Base-by-base conservation (phyloP, 2,113 vertebrate genomes). In the Sinocyclocheilus anshuiensis region DNA sequence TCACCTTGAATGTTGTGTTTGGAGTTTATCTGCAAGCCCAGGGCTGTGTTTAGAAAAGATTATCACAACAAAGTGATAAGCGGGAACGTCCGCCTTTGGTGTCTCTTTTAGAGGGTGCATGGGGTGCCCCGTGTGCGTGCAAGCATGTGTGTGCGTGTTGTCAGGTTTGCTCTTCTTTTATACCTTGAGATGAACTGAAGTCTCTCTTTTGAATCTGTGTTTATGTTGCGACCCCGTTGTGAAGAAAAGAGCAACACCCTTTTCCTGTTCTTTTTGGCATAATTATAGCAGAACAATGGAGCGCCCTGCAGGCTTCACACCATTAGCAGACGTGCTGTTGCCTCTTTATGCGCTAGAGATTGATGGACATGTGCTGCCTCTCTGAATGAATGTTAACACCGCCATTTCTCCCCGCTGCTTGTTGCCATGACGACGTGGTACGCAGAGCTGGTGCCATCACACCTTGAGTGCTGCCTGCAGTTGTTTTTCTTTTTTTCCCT, bases 361-460 rank as follows among this genome's bases (percentile, higher is more conserved):
- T 96, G 96, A 96, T 96, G 95, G 94, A 93, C 92, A 89, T 92
- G 93, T 94, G 93, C 92, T 89, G 94, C 94, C 91, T 92, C 94
- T 92, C 90, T 24, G 90, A 93, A 94, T 92, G 93, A 95, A 94
- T 95, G 92, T 93, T 90, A 93, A 95, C 94, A 92, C 93, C 92
- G 83, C 50, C 94, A 95, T 93, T 93, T 96, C 94, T 95, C 94
- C 92, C 93, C 89, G 86, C 93, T 89, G 94, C 94, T 90, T 87
- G 96, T 96, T 96, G 94, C 96, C 95, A 95, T 96, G 95, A 95
- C 85, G 94, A 96, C 92, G 20, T 71, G 93, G 95, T 96, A 96
- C 93, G 96, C 96, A 95, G 94, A 93, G 92, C 94, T 90, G 77
- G 92, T 95, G 93, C 94, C 95, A 92, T 95, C 94, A 90, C 92